Evolutionary conservation across 2,888 invertebrate genomes (phyloP).

Genomic region (Acutogordius australiensis): DNA sequence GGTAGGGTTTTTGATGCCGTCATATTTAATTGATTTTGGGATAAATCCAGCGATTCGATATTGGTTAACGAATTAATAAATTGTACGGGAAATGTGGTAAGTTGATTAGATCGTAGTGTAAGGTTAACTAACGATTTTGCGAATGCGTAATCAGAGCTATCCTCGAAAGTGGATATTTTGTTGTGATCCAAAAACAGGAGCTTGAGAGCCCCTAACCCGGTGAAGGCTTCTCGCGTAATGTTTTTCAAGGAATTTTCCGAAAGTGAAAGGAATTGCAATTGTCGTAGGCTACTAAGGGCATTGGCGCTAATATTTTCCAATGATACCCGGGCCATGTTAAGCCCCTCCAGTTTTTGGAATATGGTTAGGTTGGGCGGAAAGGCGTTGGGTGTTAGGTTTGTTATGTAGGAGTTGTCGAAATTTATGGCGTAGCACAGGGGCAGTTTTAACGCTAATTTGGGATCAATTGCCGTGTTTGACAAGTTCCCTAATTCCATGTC

Average conservation of each 20-base stretch:
- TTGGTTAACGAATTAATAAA: background rate
- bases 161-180: background rate
- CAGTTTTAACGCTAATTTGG: too few relatives aligned
- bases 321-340: background rate
- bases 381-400: background rate
- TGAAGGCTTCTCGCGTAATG: background rate
- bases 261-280: background rate
- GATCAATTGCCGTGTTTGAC: background rate
- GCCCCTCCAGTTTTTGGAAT: background rate
- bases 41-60: background rate
- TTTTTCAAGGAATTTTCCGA: background rate
- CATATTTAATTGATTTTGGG: background rate
- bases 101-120: background rate
- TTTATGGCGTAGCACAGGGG: background rate
- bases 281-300: background rate
- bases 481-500: background rate
- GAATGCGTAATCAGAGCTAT: background rate
- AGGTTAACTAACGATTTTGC: background rate
- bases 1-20: too few relatives aligned
- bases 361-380: background rate
- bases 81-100: background rate
- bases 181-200: background rate
- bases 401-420: background rate
- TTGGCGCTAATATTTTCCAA: background rate
- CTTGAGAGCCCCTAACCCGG: background rate